Evolutionary conservation across 1,140 invertebrate genomes (phyloP).

Genomic region (Phocides pigmalion): DNA sequence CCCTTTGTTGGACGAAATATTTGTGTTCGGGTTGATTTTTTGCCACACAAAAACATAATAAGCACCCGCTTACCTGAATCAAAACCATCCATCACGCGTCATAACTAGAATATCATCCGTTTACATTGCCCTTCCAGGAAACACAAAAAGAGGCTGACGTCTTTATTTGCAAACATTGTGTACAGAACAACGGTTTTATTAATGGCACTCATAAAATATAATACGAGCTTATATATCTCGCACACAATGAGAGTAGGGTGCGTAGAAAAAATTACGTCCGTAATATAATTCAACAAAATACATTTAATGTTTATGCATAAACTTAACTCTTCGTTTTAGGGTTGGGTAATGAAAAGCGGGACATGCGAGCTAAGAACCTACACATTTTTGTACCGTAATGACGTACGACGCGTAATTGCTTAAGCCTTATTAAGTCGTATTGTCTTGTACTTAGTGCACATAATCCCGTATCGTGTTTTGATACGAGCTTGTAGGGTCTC

Average conservation of each 20-base stretch:
- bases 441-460: constrained; percentile 34
- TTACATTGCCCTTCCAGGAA: constrained; percentile 62
- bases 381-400: constrained; percentile 8
- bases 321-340: constrained; percentile 39
- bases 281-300: constrained; percentile 46
- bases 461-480: constrained; percentile 44
- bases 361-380: constrained; percentile 34
- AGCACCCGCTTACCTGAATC: constrained; percentile 65
- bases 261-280: constrained; percentile 44
- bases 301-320: constrained; percentile 46
- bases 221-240: constrained; percentile 52
- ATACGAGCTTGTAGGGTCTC: constrained; percentile 46
- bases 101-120: constrained; percentile 70
- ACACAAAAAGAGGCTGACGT: constrained; percentile 50
- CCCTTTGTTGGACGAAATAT: constrained; percentile 76
- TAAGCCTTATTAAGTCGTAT: constrained; percentile 37
- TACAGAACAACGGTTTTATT: constrained; percentile 40
- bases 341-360: constrained; percentile 42
- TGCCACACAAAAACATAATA: constrained; percentile 54
- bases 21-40: constrained; percentile 74
- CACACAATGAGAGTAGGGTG: constrained; percentile 43
- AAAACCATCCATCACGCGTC: constrained; percentile 71
- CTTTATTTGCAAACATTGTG: constrained; percentile 77
- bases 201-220: constrained; percentile 48
- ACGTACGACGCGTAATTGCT: constrained; percentile 35